Conservation (phyloP, 2,888 invertebrate genomes). For the Agrilus mali region DNA sequence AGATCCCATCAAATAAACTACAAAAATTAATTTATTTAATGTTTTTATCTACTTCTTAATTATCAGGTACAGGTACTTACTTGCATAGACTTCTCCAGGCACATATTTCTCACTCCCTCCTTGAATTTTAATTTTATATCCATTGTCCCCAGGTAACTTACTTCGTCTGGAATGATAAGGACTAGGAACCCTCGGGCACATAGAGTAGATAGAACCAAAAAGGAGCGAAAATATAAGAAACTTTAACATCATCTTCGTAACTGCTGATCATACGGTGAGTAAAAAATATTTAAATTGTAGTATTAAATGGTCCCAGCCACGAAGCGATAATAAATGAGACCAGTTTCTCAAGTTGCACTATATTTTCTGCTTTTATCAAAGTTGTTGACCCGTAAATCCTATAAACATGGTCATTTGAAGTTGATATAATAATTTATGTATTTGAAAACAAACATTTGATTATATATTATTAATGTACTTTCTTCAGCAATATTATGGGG, state of each 20-base stretch:
- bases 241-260: slow-evolving; percentile 2
- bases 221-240: slow-evolving; percentile 6
- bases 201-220: slow-evolving; percentile 6
- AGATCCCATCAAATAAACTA: slow-evolving; percentile 57
- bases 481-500: no score
- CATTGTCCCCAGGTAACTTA: slow-evolving; percentile 72
- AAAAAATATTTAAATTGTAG: no score
- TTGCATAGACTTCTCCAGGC: slow-evolving; percentile 71
- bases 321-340: no score
- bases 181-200: slow-evolving; percentile 37
- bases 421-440: no score
- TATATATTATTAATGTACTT: no score
- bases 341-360: no score
- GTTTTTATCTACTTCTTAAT: no score
- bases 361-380: no score
- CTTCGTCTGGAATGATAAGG: slow-evolving; percentile 32
- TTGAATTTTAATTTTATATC: slow-evolving; percentile 68
- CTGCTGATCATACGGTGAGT: background rate
- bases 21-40: slow-evolving; percentile 7
- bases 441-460: no score
- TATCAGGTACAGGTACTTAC: slow-evolving; percentile 33
- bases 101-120: slow-evolving; percentile 71
- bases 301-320: no score
- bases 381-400: no score
- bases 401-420: no score